Conservation (phyloP, 2,113 vertebrate species). For the Pelecanoides urinatrix region DNA sequence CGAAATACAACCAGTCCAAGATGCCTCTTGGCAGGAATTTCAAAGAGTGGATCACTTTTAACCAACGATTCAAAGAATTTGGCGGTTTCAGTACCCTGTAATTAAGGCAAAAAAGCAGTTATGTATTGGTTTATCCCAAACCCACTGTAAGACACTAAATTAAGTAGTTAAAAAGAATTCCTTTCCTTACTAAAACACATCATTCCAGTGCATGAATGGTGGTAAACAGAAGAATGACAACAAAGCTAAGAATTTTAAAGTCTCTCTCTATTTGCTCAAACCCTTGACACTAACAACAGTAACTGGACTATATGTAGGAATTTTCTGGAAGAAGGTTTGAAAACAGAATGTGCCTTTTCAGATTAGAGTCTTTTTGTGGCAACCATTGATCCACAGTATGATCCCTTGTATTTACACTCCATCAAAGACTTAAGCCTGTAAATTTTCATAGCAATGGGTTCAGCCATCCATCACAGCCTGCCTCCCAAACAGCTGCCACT, state of each 20-base stretch:
- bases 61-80: slow-evolving; percentile 92
- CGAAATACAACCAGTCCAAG: slow-evolving; percentile 95
- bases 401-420: neutral
- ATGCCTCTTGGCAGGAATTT: slow-evolving; percentile 90
- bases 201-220: neutral
- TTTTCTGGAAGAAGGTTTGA: neutral
- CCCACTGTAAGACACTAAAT: neutral
- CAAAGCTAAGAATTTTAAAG: neutral
- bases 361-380: neutral
- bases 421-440: neutral
- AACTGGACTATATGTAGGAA: neutral
- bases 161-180: neutral
- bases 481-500: neutral
- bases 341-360: neutral
- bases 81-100: slow-evolving; percentile 90
- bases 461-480: neutral
- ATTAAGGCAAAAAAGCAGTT: neutral
- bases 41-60: slow-evolving; percentile 85
- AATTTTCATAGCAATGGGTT: neutral
- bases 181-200: neutral
- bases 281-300: neutral
- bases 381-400: neutral
- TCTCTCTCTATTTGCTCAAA: neutral
- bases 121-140: neutral
- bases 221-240: neutral